Evolutionary conservation across 2,113 vertebrate species (phyloP), one percentile per base, ranked within the genome.

Genomic region (Vidua macroura): DNA sequence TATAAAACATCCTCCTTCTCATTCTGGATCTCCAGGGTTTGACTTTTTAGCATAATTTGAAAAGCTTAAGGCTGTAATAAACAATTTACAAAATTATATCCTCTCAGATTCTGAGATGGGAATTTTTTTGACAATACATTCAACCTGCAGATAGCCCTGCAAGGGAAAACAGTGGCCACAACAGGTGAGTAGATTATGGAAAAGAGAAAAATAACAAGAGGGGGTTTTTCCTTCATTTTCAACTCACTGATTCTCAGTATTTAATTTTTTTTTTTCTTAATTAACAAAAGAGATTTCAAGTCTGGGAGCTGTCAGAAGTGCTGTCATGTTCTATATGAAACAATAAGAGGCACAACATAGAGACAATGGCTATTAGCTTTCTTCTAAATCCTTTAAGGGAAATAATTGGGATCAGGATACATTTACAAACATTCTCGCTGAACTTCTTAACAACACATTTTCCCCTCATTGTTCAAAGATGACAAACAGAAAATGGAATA

Each of bases 401-500:
- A 83, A 46, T 31, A 60, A 43, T 27, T 39, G 17, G 44, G 31
- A n/a, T 75, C 27, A 80, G 56, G 67, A 62, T 9, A 39, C 2
- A 18, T 69, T 86, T 86, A 27, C 8, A 15, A 86, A 53, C 3
- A 21, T 55, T 83, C 68, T 13, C 23, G 0, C 7, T 39, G 63
- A 84, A 72, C 11, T 55, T 46, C 23, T 55, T 11, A 46, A 13
- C 16, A 39, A 3, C 5, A 60, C 8, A 3, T 14, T 27, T 90
- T 13, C 33, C 44, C n/a, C 25, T 11, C 46, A 10, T 77, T 83
- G 37, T 51, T 93, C 43, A 75, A 95, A 91, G 72, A 97, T 97
- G 96, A 96, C 97, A 52, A 98, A 97, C 59, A 96, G 97, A 66
- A 98, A 98, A 52, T 97, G 96, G 96, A 63, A 98, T 67, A 96